These are phyloP conservation scores for Ladona fulva DNA, from an alignment of 1,140 invertebrate genomes.

Conservation along the genomic window DNA sequence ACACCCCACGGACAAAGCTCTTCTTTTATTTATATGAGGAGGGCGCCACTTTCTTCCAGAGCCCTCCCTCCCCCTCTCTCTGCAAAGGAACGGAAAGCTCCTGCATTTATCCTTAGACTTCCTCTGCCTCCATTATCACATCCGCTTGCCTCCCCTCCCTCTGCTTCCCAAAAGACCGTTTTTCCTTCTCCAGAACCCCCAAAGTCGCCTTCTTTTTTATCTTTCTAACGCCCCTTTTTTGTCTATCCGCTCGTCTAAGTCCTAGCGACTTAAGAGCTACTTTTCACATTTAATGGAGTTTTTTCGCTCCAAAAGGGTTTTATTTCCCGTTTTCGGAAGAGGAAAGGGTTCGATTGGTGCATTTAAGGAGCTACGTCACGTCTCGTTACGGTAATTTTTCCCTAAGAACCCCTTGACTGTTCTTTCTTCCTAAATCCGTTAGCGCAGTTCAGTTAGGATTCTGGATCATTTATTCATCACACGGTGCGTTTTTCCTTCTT, in stretches of 20 bases:
- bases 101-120: background rate
- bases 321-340: too few relatives aligned
- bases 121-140: background rate
- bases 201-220: background rate
- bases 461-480: too few relatives aligned
- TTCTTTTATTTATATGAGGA: slow-evolving; percentile 10
- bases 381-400: too few relatives aligned
- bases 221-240: background rate
- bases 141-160: background rate
- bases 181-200: background rate
- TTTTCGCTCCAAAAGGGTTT: too few relatives aligned
- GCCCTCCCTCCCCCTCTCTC: background rate
- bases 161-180: background rate
- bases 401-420: too few relatives aligned
- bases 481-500: too few relatives aligned
- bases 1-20: background rate
- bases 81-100: background rate
- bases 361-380: too few relatives aligned
- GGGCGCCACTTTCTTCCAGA: background rate
- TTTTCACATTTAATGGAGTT: too few relatives aligned
- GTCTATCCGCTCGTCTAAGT: background rate
- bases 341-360: too few relatives aligned
- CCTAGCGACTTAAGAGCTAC: too few relatives aligned
- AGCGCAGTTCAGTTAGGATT: too few relatives aligned
- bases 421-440: too few relatives aligned